These are phyloP conservation scores for Iguana delicatissima DNA, from an alignment of 2,797 vertebrate species.

Conservation along the genomic window DNA sequence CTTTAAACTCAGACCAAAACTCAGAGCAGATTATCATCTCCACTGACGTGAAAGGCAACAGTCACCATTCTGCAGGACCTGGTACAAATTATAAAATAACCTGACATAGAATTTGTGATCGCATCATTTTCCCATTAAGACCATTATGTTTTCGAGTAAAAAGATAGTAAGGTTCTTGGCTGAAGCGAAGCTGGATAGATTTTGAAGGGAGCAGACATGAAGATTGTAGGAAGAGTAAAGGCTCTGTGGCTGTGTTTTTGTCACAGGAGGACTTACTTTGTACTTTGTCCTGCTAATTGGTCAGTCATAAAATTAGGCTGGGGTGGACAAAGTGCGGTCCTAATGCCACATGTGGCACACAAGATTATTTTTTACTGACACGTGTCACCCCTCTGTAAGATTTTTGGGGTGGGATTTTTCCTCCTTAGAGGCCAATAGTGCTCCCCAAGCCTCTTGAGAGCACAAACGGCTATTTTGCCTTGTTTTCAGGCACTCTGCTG, in stretches of 20 bases:
- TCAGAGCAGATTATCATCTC: too few species aligned
- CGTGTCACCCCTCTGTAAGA: too few species aligned
- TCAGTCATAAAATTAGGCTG: neutral
- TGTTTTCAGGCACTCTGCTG: too few species aligned
- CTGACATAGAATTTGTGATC: neutral
- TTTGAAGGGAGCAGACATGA: neutral
- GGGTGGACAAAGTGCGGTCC: neutral
- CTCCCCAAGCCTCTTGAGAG: too few species aligned
- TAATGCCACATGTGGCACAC: too few species aligned
- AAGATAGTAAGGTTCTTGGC: neutral
- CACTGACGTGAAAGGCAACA: too few species aligned
- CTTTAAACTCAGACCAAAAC: too few species aligned
- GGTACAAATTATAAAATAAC: neutral
- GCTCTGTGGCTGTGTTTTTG: neutral
- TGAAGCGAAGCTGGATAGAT: too few species aligned
- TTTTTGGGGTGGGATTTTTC: too few species aligned
- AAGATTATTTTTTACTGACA: too few species aligned
- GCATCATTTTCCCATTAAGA: neutral
- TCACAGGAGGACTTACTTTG: neutral
- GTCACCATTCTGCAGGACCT: neutral
- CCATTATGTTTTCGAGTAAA: neutral
- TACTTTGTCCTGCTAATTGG: neutral
- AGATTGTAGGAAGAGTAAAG: neutral
- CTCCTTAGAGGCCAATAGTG: too few species aligned
- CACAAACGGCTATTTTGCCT: too few species aligned